Base-by-base conservation (phyloP, 2,113 vertebrate genomes). In the Odocoileus virginianus region DNA sequence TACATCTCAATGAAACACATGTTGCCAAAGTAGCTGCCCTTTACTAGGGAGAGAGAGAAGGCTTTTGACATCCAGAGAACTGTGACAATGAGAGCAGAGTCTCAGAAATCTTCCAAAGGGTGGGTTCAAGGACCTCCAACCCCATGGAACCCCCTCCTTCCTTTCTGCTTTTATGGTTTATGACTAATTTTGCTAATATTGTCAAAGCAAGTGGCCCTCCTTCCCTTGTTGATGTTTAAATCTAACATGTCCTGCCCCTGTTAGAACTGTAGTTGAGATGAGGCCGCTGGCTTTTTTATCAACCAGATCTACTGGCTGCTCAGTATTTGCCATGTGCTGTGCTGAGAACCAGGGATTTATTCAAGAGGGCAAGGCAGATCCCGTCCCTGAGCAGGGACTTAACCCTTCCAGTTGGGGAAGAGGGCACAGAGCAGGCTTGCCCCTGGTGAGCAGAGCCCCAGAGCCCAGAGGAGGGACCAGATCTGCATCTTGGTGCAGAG, bases 401-500 rank as follows among this genome's bases (percentile, higher is more conserved):
- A 67, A 67, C 27, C 16, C 8, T 3, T 21, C 43, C 6, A 47
- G 11, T 61, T 2, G 1, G 79, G 36, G 28, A 74, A 33, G 71
- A 50, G 33, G 33, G 7, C 8, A 25, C 12, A 1, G 15, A 64
- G 45, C 23, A 28, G 55, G 13, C 3, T 50, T 64, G 12, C 6
- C 12, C 36, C 23, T 8, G 12, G 3, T 2, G 2, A 3, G 16
- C 55, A 19, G 2, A 15, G 36, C 17, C 36, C 10, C 4, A 13
- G 43, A n/a, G 21, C 27, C 9, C 43, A 86, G 67, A 50, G 25
- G 45, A 47, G 5, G 60, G n/a, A 40, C 28, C 58, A 54, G 28
- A 27, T 54, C 33, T 36, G 1, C 17, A 27, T 55, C 61, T 67
- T 5, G 9, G 10, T 23, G 47, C 50, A 96, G n/a, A 67, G 43